These are phyloP conservation scores for Blera fallax DNA, from an alignment of 2,888 invertebrate genomes.

Conservation along the genomic window DNA sequence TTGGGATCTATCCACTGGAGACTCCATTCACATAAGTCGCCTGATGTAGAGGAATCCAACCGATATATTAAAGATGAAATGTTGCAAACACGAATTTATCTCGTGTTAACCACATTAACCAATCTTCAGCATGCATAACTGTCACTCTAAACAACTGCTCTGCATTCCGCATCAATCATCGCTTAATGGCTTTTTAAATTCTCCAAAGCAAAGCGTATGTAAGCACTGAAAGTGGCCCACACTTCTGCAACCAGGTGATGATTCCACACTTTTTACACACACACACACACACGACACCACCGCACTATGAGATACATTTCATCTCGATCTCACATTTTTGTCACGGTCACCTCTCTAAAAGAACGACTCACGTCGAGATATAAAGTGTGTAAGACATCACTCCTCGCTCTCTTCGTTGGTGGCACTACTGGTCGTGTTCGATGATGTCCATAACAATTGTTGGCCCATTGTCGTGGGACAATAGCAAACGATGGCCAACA, in stretches of 20 bases:
- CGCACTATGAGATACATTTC: slow-evolving; percentile 21
- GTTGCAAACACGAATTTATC: neutral
- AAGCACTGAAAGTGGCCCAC: slow-evolving; percentile 11
- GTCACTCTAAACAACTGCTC: neutral
- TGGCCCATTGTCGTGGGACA: slow-evolving; percentile 55
- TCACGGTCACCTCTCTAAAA: slow-evolving; percentile 46
- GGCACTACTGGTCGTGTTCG: slow-evolving; percentile 45
- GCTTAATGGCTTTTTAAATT: slow-evolving; percentile 55
- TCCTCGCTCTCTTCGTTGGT: slow-evolving; percentile 55
- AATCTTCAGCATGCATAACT: neutral
- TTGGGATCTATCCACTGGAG: too few species aligned
- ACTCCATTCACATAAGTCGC: too few species aligned
- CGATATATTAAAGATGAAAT: too few species aligned
- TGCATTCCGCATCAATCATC: slow-evolving; percentile 58
- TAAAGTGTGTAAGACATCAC: slow-evolving; percentile 58
- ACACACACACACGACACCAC: neutral
- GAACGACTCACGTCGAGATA: slow-evolving; percentile 22
- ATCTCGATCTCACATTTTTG: slow-evolving; percentile 46
- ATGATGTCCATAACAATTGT: slow-evolving; percentile 63
- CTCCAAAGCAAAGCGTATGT: neutral
- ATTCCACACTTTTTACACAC: neutral
- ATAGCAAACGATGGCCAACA: slow-evolving; percentile 51
- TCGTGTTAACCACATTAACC: neutral
- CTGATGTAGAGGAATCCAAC: too few species aligned
- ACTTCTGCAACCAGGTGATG: slow-evolving; percentile 29